Evolutionary conservation across 2,797 vertebrate species (phyloP).

Genomic region (Danio jaintianensis): DNA sequence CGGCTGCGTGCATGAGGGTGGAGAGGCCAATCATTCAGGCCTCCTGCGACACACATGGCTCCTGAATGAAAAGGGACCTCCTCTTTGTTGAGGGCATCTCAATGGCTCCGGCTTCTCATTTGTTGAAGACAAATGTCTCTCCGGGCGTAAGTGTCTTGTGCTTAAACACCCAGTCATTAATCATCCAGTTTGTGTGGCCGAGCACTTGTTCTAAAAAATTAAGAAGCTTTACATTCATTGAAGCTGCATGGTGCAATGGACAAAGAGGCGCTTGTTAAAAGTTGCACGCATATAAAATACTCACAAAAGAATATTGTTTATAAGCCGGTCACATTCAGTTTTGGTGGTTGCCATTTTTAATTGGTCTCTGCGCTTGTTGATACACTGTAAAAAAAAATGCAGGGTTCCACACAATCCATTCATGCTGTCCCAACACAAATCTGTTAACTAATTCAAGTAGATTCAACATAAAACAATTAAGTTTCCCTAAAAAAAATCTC

Average conservation of each 20-base stretch:
- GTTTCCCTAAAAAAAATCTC: too few relatives aligned
- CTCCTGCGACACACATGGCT: conserved; percentile 63
- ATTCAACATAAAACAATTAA: too few relatives aligned
- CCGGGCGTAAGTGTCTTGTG: conserved; percentile 53
- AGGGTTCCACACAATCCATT: too few relatives aligned
- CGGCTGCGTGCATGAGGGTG: conserved; percentile 60
- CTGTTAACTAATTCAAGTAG: too few relatives aligned
- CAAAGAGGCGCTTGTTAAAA: background rate
- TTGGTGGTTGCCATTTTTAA: background rate
- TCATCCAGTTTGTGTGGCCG: conserved; percentile 54
- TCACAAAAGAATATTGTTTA: conserved; percentile 3
- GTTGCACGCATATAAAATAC: background rate
- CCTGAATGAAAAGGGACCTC: conserved; percentile 55
- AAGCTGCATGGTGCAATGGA: background rate
- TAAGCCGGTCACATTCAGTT: conserved; percentile 4
- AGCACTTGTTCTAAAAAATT: conserved; percentile 35
- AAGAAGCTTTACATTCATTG: conserved; percentile 2
- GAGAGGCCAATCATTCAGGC: conserved; percentile 54
- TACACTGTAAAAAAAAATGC: too few relatives aligned
- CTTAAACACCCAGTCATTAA: conserved; percentile 58
- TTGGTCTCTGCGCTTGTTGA: background rate
- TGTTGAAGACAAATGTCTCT: conserved; percentile 60
- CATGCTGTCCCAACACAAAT: too few relatives aligned
- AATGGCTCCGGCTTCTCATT: conserved; percentile 60
- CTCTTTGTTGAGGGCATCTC: conserved; percentile 58